These are phyloP conservation scores for Coelopa frigida DNA, from an alignment of 1,140 invertebrate genomes.

Conservation along the genomic window DNA sequence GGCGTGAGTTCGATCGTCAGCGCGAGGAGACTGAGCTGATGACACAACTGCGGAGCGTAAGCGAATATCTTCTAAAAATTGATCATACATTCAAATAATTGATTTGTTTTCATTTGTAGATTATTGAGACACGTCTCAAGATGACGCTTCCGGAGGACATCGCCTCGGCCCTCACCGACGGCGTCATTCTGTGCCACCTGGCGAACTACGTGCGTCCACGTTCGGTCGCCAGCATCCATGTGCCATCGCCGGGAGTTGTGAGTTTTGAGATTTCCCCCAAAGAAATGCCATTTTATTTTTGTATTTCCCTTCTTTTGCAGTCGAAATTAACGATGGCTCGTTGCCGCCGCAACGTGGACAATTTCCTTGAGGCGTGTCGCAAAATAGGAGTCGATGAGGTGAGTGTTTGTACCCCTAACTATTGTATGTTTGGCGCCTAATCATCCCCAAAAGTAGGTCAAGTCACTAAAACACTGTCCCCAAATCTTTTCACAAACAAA, in stretches of 20 bases:
- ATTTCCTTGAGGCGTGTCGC: conserved; percentile 88
- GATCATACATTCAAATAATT: neutral
- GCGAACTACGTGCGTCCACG: conserved; percentile 85
- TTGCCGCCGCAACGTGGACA: conserved; percentile 89
- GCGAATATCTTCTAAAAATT: conserved; percentile 20
- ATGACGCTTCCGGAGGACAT: conserved; percentile 82
- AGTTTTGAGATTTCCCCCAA: conserved; percentile 39
- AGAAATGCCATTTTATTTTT: conserved; percentile 5
- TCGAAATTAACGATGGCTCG: conserved; percentile 89
- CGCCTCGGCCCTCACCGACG: conserved; percentile 78
- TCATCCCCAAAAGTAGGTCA: too few species aligned
- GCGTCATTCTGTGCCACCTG: conserved; percentile 88
- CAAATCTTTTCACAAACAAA: too few species aligned
- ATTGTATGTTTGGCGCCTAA: too few species aligned
- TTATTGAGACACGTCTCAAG: conserved; percentile 83
- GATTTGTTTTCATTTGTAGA: conserved; percentile 50
- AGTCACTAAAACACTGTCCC: too few species aligned
- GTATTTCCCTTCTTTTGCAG: conserved; percentile 49
- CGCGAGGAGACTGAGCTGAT: conserved; percentile 83
- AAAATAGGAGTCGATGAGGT: conserved; percentile 92
- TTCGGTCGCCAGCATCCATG: conserved; percentile 87
- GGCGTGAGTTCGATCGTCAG: conserved; percentile 81
- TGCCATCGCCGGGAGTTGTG: conserved; percentile 89
- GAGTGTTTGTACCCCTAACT: too few species aligned
- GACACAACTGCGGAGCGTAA: conserved; percentile 74